A percentile compares a stretch with the other conserved stretches of the same genome.
These are phyloP conservation scores for Drosophila gunungcola DNA, from an alignment of 1,140 invertebrate genomes.

Conservation along the genomic window DNA sequence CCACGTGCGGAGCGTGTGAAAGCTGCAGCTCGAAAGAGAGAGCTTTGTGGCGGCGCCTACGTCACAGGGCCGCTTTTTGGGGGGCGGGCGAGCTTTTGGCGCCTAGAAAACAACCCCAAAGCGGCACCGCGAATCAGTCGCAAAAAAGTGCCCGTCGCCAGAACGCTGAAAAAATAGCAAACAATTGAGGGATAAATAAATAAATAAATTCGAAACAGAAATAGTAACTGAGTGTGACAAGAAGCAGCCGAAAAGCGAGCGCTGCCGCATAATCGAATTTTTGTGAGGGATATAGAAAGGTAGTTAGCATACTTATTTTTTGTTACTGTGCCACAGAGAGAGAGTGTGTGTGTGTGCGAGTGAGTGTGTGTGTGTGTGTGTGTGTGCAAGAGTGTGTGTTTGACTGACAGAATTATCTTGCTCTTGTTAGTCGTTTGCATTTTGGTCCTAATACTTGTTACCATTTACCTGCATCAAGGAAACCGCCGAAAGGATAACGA, in stretches of 20 bases:
- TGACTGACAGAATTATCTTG: conserved; percentile 13
- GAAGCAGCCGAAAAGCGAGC: conserved; percentile 3
- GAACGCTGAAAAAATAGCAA: conserved; percentile 66
- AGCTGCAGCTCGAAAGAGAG: conserved; percentile 32
- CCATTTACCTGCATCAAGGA: conserved; percentile 33
- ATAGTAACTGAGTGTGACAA: neutral
- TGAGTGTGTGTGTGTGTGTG: neutral
- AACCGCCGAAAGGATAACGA: conserved; percentile 16
- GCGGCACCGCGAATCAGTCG: conserved; percentile 80
- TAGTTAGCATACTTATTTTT: conserved; percentile 13
- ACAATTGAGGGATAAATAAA: conserved; percentile 31
- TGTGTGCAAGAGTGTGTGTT: conserved; percentile 1
- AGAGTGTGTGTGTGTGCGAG: neutral
- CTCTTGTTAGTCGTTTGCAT: conserved; percentile 12
- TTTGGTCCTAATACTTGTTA: conserved; percentile 38
- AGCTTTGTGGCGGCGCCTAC: conserved; percentile 48
- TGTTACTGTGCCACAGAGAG: conserved; percentile 11
- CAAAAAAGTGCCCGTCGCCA: conserved; percentile 82
- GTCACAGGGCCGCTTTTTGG: conserved; percentile 47
- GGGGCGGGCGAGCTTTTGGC: conserved; percentile 68
- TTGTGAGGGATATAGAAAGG: neutral
- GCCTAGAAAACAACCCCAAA: conserved; percentile 79
- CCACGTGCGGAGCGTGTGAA: conserved; percentile 38
- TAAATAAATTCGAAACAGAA: conserved; percentile 27
- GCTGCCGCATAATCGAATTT: conserved; percentile 5